Evolutionary conservation across 2,888 invertebrate species (phyloP).

Genomic region (Tetramorium bicarinatum): DNA sequence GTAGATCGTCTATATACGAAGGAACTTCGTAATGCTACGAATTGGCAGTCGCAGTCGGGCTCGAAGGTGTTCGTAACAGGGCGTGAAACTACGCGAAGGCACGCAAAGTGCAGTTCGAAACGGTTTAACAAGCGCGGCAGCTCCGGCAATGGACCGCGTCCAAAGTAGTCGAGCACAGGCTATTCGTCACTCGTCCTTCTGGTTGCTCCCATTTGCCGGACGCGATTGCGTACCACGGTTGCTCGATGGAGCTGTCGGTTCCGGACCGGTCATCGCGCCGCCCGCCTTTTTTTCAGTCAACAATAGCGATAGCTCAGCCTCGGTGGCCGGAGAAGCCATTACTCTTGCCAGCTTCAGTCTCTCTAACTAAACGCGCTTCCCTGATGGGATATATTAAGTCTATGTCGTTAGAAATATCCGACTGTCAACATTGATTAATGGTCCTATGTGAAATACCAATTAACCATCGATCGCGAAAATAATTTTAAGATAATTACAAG

Average conservation of each 20-base stretch:
- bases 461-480: not conserved
- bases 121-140: constrained; percentile 58
- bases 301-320: constrained; percentile 34
- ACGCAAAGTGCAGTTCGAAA: constrained; percentile 59
- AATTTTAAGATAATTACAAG: constrained; percentile 6
- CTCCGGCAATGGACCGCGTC: constrained; percentile 58
- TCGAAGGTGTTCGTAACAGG: constrained; percentile 45
- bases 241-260: constrained; percentile 30
- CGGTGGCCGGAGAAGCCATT: constrained; percentile 16
- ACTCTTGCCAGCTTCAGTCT: constrained; percentile 22
- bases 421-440: constrained; percentile 7
- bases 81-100: constrained; percentile 63
- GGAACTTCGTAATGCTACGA: constrained; percentile 6
- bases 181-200: constrained; percentile 38
- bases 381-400: constrained; percentile 19
- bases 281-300: constrained; percentile 31
- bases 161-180: constrained; percentile 35
- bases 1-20: constrained; percentile 22
- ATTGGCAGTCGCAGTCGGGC: constrained; percentile 42
- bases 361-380: constrained; percentile 28
- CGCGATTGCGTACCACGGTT: constrained; percentile 47
- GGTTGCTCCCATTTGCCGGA: constrained; percentile 37
- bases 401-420: constrained; percentile 1
- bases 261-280: constrained; percentile 1
- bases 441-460: not conserved